Percentiles rank a stretch among this genome's conserved stretches.
Conservation (phyloP, 1,140 invertebrate species). For the Camponotus pennsylvanicus region DNA sequence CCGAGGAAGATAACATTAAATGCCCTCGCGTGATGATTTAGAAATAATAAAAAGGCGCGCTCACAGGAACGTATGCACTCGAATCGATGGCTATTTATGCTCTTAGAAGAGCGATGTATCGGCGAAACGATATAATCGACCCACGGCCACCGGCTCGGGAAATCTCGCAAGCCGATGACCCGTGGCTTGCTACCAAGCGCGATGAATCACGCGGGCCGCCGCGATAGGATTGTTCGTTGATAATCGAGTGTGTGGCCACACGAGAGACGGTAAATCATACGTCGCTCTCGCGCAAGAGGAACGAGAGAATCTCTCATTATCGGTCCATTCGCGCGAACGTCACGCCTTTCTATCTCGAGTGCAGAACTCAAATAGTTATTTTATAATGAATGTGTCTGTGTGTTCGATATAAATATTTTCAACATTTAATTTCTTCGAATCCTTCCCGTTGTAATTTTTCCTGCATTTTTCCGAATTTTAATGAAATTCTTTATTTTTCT, state of each 20-base stretch:
- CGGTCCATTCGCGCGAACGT: slow-evolving; percentile 49
- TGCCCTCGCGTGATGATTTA: background rate
- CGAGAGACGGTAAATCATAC: slow-evolving; percentile 42
- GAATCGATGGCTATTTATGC: slow-evolving; percentile 50
- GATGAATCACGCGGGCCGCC: slow-evolving; percentile 60
- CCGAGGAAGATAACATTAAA: background rate
- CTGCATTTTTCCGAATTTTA: background rate
- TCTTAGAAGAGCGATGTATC: slow-evolving; percentile 39
- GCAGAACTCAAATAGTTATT: slow-evolving; percentile 9
- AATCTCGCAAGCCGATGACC: slow-evolving; percentile 69
- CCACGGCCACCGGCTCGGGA: slow-evolving; percentile 43
- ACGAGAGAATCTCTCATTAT: slow-evolving; percentile 21
- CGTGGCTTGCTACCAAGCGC: slow-evolving; percentile 35
- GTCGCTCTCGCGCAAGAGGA: slow-evolving; percentile 17
- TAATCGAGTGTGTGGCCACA: slow-evolving; percentile 36
- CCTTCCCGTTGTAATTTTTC: background rate
- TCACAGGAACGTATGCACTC: background rate
- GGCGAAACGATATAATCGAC: slow-evolving; percentile 60
- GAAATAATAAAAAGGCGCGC: background rate
- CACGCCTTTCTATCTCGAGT: background rate
- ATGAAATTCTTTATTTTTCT: background rate
- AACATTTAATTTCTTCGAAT: background rate
- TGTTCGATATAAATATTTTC: background rate
- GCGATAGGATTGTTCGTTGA: slow-evolving; percentile 60
- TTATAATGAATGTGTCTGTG: background rate